Base-by-base conservation (phyloP, 2,888 invertebrate genomes). In the Cinara cedri region DNA sequence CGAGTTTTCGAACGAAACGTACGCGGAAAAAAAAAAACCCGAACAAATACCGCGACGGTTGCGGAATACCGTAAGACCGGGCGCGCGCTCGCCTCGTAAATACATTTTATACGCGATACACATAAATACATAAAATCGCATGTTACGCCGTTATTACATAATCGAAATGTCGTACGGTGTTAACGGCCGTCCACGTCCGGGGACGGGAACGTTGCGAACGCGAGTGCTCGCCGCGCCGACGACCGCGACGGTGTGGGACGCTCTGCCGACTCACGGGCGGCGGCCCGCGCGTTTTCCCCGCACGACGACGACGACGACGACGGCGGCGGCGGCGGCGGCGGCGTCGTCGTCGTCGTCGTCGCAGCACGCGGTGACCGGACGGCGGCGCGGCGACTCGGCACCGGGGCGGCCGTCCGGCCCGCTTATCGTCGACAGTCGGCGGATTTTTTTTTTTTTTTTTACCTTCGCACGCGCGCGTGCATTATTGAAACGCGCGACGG, bases 1-100 rank as follows among this genome's bases (percentile, higher is more conserved):
- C 49, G 26, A 49, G 72, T 72, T 72, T 49, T 62, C 24, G 13
- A 46, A 70, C 42, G 54, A 70, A 71, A 57, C 72, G 46, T 11
- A 6, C 42, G 21, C 11, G 13, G 13, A 19, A 13, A 42, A 11
- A n/a, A 42, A 63, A 42, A 42, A 63, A 16, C n/a, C n/a, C n/a
- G 42, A n/a, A 34, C 13, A 26, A 3, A 19, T 13, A n/a, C 63
- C 62, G 26, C n/a, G n/a, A n/a, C n/a, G n/a, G n/a, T n/a, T n/a
- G n/a, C n/a, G n/a, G n/a, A n/a, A n/a, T n/a, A n/a, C n/a, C n/a
- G n/a, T n/a, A n/a, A n/a, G n/a, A n/a, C n/a, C n/a, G n/a, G n/a
- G n/a, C n/a, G n/a, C n/a, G n/a, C n/a, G n/a, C n/a, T n/a, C n/a
- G n/a, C n/a, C n/a, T n/a, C n/a, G n/a, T n/a, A n/a, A n/a, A n/a